Conservation (phyloP, 1,140 invertebrate species). For the Drosophila seguyi region DNA sequence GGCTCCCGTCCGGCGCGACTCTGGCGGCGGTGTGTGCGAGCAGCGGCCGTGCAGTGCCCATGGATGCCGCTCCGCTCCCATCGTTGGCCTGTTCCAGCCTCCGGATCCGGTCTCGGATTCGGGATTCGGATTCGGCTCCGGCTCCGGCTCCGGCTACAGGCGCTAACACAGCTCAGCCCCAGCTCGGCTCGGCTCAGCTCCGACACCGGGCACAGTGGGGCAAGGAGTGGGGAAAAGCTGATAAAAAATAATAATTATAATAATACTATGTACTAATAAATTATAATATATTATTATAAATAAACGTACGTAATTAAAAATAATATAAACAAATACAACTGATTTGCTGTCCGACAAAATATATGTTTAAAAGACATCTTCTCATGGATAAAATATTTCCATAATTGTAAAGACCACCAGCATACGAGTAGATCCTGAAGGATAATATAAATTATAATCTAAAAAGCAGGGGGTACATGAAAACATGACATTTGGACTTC, state of each 20-base stretch:
- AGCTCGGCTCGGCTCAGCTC: conserved; percentile 2
- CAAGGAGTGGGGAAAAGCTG: too few species aligned
- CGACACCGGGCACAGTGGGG: conserved; percentile 5
- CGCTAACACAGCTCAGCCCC: conserved; percentile 12
- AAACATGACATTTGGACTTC: too few species aligned
- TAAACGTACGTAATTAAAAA: too few species aligned
- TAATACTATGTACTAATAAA: neutral
- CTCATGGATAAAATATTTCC: too few species aligned
- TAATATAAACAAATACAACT: too few species aligned
- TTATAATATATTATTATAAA: neutral
- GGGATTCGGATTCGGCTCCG: conserved; percentile 18
- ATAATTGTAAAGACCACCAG: too few species aligned
- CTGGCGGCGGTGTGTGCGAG: conserved; percentile 27
- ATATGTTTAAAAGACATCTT: too few species aligned
- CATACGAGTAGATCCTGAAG: too few species aligned
- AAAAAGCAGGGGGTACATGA: too few species aligned
- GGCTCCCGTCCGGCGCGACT: conserved; percentile 35
- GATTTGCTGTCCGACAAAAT: too few species aligned
- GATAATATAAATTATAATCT: too few species aligned
- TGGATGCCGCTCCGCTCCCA: conserved; percentile 44
- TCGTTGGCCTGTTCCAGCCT: conserved; percentile 37
- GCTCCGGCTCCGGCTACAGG: neutral
- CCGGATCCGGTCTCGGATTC: conserved; percentile 48
- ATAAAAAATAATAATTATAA: too few species aligned
- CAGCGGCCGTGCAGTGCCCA: conserved; percentile 67